Conservation (phyloP, 2,113 vertebrate genomes). For the Carettochelys insculpta region DNA sequence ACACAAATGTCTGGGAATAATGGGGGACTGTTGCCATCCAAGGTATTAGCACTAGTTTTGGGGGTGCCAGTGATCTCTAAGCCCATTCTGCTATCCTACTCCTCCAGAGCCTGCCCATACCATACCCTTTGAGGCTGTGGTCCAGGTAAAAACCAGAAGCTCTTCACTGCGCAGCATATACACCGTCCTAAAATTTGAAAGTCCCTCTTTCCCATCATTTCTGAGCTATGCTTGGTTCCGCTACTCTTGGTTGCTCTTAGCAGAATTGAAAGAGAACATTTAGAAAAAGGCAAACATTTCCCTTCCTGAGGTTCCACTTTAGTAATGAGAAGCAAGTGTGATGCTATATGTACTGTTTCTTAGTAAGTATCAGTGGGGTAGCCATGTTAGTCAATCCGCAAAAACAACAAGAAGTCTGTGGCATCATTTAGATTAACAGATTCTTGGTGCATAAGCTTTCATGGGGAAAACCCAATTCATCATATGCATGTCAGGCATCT, state of each 20-base stretch:
- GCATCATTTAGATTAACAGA: no score
- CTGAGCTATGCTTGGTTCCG: background rate
- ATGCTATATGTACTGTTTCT: background rate
- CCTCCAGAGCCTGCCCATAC: background rate
- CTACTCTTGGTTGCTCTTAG: background rate
- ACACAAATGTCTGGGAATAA: background rate
- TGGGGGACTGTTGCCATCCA: background rate
- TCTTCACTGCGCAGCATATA: background rate
- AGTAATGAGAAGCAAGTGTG: background rate
- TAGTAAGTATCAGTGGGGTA: no score
- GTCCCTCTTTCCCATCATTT: background rate
- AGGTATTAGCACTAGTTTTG: no score
- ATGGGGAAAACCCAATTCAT: no score
- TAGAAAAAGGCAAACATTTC: fast-evolving
- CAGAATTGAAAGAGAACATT: background rate
- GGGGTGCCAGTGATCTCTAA: background rate
- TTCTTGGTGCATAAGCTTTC: no score
- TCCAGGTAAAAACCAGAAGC: background rate
- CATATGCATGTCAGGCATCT: no score
- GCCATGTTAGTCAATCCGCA: no score
- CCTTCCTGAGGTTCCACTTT: background rate
- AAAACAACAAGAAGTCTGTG: no score
- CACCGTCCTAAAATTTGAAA: background rate
- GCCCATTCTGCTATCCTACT: background rate
- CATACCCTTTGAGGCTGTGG: background rate